phyloP scores from a whole-genome alignment of 2,113 vertebrate genomes.

The Cyanocitta stelleri region DNA sequence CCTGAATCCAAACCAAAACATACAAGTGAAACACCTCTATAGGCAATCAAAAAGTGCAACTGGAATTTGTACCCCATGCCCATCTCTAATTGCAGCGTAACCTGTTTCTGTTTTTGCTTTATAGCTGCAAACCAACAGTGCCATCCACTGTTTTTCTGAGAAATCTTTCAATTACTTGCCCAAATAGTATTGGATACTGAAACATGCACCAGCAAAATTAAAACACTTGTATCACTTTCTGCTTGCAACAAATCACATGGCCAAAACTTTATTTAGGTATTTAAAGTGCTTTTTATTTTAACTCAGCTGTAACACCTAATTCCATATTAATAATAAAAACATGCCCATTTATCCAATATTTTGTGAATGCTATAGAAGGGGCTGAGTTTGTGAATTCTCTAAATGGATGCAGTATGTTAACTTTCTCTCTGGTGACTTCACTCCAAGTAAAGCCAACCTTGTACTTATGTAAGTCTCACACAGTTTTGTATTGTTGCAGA shows the following conservation, averaged over 20 bases:
- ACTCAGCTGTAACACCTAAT: background rate
- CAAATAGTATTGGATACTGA: background rate
- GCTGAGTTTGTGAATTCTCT: background rate
- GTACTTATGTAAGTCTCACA: background rate
- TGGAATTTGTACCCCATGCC: background rate
- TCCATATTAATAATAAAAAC: background rate
- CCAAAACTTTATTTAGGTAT: background rate
- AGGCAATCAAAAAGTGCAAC: background rate
- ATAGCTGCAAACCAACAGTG: slow-evolving; percentile 65
- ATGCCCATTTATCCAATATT: background rate
- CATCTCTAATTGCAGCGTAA: background rate
- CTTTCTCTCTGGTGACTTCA: background rate
- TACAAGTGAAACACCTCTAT: background rate
- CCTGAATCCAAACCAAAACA: background rate
- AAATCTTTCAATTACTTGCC: slow-evolving; percentile 47
- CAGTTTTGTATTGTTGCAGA: background rate
- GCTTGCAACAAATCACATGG: background rate
- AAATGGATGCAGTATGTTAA: background rate
- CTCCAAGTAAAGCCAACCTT: background rate
- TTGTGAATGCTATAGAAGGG: background rate
- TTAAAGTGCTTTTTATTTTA: background rate
- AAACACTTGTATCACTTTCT: background rate
- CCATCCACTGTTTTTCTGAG: slow-evolving; percentile 62
- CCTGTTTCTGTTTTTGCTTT: slow-evolving; percentile 13
- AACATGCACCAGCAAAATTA: background rate